phyloP scores from a whole-genome alignment of 2,797 vertebrate genomes.

The Loriculus beryllinus region DNA sequence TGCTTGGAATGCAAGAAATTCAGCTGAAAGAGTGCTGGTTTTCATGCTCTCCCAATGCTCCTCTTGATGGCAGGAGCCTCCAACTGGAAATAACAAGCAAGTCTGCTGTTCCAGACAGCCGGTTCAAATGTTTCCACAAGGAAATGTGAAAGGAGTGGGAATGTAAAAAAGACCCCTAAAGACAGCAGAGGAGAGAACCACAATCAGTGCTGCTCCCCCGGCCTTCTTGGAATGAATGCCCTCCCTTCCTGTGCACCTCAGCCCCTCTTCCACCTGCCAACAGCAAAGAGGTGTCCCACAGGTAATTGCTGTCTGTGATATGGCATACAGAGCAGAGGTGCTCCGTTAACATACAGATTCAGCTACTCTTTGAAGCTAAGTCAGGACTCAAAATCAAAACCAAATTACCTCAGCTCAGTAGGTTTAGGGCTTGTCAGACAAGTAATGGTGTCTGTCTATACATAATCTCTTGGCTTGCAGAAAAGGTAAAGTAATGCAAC shows the following conservation, averaged over 20 bases:
- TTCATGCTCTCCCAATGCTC: background rate
- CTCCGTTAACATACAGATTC: background rate
- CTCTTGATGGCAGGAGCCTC: background rate
- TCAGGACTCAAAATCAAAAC: background rate
- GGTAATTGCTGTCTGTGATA: too few species aligned
- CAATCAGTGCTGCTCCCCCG: background rate
- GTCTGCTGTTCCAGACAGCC: background rate
- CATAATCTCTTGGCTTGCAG: background rate
- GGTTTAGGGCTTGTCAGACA: background rate
- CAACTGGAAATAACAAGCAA: background rate
- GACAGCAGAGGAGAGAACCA: background rate
- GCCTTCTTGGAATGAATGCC: background rate
- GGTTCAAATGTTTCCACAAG: background rate
- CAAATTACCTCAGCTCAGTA: background rate
- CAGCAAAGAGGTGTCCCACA: background rate
- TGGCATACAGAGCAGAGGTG: background rate
- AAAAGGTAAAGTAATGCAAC: background rate
- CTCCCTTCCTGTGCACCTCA: rapidly evolving
- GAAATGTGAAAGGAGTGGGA: background rate
- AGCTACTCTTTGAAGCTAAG: background rate
- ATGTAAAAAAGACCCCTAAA: background rate
- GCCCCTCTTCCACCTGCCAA: background rate
- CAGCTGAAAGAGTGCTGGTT: background rate
- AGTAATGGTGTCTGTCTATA: too few species aligned
- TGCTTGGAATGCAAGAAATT: background rate